Evolutionary conservation across 2,797 vertebrate species (phyloP).

Genomic region (Schizothorax lantsangensis): DNA sequence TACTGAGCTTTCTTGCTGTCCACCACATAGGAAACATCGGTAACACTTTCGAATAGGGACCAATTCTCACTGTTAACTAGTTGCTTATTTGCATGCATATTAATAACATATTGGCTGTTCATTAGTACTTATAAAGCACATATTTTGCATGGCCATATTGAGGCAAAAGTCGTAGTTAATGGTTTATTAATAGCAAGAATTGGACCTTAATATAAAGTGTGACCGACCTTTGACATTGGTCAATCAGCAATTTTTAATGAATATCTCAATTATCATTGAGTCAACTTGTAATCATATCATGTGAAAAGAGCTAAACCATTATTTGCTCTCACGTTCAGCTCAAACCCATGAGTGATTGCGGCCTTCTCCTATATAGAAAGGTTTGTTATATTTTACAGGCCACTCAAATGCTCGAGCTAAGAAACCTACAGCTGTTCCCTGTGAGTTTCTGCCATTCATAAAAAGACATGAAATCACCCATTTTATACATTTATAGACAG

Average conservation of each 20-base stretch:
- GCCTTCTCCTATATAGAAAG: constrained; percentile 16
- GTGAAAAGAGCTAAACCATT: background rate
- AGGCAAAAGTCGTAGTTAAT: background rate
- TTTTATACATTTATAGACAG: constrained; percentile 69
- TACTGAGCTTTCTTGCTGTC: background rate
- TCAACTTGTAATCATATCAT: background rate
- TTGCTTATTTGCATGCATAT: background rate
- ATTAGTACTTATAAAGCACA: background rate
- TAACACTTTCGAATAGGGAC: too few species aligned
- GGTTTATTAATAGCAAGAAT: background rate
- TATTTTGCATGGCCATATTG: background rate
- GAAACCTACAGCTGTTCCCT: constrained; percentile 63
- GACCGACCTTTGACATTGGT: background rate
- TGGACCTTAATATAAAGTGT: background rate
- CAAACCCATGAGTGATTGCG: background rate
- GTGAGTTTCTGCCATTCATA: constrained; percentile 53
- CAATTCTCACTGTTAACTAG: too few species aligned
- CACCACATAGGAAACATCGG: too few species aligned
- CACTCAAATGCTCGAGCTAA: constrained; percentile 21
- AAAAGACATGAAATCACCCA: constrained; percentile 65
- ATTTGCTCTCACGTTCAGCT: background rate
- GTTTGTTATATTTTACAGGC: constrained; percentile 35
- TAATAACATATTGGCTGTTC: background rate
- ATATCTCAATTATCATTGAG: background rate
- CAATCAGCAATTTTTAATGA: background rate